Base-by-base conservation (phyloP, 2,113 vertebrate genomes). In the Stigmatopora argus region DNA sequence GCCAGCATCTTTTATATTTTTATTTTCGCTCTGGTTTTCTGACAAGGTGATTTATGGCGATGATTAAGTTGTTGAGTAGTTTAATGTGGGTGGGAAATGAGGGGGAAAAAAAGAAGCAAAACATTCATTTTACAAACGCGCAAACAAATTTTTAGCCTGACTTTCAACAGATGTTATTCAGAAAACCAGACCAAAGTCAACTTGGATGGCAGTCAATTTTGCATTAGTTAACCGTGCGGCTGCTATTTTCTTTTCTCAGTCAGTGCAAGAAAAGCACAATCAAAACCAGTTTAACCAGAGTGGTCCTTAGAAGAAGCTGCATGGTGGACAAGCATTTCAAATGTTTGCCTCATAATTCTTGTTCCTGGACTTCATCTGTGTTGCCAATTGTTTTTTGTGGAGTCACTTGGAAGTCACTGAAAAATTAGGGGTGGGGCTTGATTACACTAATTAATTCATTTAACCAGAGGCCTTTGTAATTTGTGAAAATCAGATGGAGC, bases 31-130 rank as follows among this genome's bases (percentile, higher is more conserved):
- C 19, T 53, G 21, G 53, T 31, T 56, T 41, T 2, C 34, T 41
- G 58, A 21, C 58, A 60, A 60, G 35, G 58, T 60, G 58, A 60
- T 60, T 60, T 60, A 60, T 60, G 34, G 18, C 58, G 35, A 60
- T 60, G 58, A 60, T 60, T 60, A 60, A 60, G 58, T 59, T 59
- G 57, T 52, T 14, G 7, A 46, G 31, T 19, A 38, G 26, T 45
- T 66, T 56, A 66, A 55, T 23, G 23, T 55, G 49, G 14, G n/a
- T 2, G 53, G 35, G 45, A 48, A 62, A 44, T 56, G 34, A 64
- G 13, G 21, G 21, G 11, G 13, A 15, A 31, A 31, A 31, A 26
- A 51, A 51, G 6, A 51, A 51, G 5, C 19, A 46, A 23, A 68
- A 35, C 18, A 38, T 53, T 65, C 46, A 57, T 12, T 21, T 31